Base-by-base conservation (phyloP, 2,113 vertebrate species). In the Tupaia tana region DNA sequence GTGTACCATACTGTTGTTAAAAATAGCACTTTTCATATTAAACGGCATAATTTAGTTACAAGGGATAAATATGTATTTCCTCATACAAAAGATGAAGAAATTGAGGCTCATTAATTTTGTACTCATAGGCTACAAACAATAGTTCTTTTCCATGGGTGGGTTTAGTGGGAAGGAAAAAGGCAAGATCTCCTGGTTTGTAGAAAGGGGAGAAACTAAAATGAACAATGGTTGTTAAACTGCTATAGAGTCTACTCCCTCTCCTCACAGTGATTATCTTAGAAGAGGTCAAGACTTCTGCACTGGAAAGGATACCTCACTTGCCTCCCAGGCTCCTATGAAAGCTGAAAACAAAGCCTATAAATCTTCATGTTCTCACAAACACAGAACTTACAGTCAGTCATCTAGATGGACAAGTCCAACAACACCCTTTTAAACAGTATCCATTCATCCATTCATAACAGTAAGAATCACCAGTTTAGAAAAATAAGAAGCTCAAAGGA, bases 21-120 rank as follows among this genome's bases (percentile, higher is more conserved):
- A 89, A 86, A 31, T 67, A 88, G 24, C 16, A 83, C 7, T 64
- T 87, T 34, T 86, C 78, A 69, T 70, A 74, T 3, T 80, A 27
- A 86, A 34, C 67, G 83, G 24, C 43, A 85, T 11, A 80, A 66
- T 70, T 86, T 78, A 85, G 52, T 19, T 71, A 77, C 14, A 92
- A 90, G 88, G 89, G 19, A 67, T 81, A 71, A 73, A 73, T 73
- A 52, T 19, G 5, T 54, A 29, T 59, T 80, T 64, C 18, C 27
- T 74, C 19, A 69, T 70, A 88, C 8, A 92, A 90, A 93, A 94
- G 16, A 27, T 82, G 19, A 82, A 56, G 64, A 90, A 86, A 52
- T 84, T 84, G 64, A 95, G 16, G 31, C 27, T 94, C 16, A 22
- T 78, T 80, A 75, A 70, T 54, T 90, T 77, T 84, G 31, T 7